Percentiles rank a stretch among this genome's conserved stretches.
Evolutionary conservation across 1,140 invertebrate genomes (phyloP).

Genomic region (Caenorhabditis inopinata): DNA sequence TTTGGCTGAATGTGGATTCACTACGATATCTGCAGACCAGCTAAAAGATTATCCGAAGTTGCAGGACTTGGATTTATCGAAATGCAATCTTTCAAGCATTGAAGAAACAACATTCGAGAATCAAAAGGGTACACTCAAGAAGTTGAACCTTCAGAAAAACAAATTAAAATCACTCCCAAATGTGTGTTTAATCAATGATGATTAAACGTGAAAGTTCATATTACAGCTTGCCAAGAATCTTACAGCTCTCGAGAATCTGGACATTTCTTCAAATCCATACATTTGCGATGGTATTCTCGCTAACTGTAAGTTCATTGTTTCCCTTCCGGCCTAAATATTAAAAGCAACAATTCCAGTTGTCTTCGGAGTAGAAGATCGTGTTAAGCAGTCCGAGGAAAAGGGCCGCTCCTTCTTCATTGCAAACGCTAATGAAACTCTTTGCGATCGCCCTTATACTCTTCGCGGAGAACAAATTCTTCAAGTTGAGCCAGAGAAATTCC

Average conservation of each 20-base stretch:
- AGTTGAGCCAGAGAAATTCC: conserved; percentile 33
- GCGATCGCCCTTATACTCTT: conserved; percentile 38
- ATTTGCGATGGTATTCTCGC: conserved; percentile 31
- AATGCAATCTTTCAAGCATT: conserved; percentile 33
- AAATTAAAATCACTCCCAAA: conserved; percentile 18
- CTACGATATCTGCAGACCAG: not conserved
- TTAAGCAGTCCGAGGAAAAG: conserved; percentile 22
- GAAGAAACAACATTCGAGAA: conserved; percentile 25
- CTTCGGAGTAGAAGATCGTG: conserved; percentile 18
- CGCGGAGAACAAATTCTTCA: conserved; percentile 28
- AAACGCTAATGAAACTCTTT: conserved; percentile 45
- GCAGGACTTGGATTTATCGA: conserved; percentile 20
- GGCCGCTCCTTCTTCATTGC: conserved; percentile 19
- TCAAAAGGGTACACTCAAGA: conserved; percentile 26
- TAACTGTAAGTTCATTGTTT: not conserved
- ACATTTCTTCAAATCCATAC: conserved; percentile 38
- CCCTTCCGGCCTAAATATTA: not conserved
- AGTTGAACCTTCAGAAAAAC: conserved; percentile 35
- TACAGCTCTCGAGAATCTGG: conserved; percentile 32
- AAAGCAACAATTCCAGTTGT: conserved; percentile 32
- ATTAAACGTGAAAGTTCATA: not conserved
- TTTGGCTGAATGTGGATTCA: not conserved
- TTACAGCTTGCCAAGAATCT: conserved; percentile 31
- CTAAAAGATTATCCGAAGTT: conserved; percentile 5
- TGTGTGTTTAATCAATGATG: not conserved